Evolutionary conservation across 2,113 vertebrate species (phyloP).

Genomic region (Lagenorhynchus albirostris): DNA sequence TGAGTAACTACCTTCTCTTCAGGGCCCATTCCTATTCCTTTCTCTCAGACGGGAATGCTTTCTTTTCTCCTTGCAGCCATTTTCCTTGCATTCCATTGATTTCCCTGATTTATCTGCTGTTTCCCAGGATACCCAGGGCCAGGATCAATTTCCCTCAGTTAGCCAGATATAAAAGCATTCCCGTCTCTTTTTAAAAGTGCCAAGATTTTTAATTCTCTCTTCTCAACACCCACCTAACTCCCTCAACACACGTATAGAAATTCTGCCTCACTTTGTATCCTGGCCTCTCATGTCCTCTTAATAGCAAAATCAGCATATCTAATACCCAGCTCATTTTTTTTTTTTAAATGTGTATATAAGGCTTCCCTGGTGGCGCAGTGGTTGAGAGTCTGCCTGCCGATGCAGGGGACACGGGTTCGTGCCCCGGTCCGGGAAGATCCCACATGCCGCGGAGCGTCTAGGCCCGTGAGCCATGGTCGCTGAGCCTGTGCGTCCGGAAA

Average conservation of each 20-base stretch:
- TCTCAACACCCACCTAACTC: background rate
- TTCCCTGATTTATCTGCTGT: background rate
- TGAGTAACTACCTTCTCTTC: background rate
- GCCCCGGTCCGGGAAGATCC: no score
- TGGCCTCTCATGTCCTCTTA: background rate
- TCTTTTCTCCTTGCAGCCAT: background rate
- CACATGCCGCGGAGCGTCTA: no score
- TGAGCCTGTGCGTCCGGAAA: no score
- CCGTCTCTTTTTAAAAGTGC: background rate
- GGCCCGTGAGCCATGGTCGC: no score
- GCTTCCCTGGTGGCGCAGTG: no score
- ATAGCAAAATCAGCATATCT: background rate
- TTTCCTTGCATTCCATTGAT: background rate
- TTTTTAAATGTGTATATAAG: rapidly evolving
- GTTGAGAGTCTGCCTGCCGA: no score
- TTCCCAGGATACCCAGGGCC: background rate
- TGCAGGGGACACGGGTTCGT: no score
- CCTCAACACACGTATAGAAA: background rate
- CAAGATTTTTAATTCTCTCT: background rate
- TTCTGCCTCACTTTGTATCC: background rate
- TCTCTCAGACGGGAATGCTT: background rate
- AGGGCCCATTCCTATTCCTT: background rate
- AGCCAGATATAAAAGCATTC: background rate
- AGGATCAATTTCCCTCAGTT: background rate
- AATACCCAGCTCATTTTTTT: background rate